These are phyloP conservation scores for Carterocephalus palaemon DNA, from an alignment of 2,888 invertebrate genomes.

Conservation along the genomic window DNA sequence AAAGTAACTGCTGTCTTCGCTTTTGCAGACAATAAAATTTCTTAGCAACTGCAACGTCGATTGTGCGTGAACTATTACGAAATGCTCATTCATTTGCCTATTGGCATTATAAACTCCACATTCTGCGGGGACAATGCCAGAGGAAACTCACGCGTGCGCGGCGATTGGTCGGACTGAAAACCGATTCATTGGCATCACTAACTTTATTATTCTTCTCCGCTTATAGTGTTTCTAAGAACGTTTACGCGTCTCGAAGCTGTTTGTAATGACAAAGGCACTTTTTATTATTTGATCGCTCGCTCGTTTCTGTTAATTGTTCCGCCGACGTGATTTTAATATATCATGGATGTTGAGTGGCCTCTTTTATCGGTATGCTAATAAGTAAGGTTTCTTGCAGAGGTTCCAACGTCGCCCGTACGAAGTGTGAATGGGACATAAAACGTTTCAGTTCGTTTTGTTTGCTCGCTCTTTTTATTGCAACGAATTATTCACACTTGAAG, in stretches of 20 bases:
- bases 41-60: no score
- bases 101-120: conserved; percentile 15
- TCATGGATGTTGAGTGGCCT: conserved; percentile 67
- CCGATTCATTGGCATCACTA: conserved; percentile 35
- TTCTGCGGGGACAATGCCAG: conserved; percentile 13
- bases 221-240: conserved; percentile 54
- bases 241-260: conserved; percentile 43
- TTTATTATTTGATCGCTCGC: conserved; percentile 73
- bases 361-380: conserved; percentile 72
- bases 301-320: conserved; percentile 73
- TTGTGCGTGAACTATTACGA: conserved; percentile 18
- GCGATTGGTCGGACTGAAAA: conserved; percentile 54
- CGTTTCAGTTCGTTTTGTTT: conserved; percentile 36
- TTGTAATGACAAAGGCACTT: conserved; percentile 72
- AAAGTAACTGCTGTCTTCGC: no score
- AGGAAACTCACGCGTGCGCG: conserved; percentile 39
- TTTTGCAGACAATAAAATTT: no score
- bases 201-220: conserved; percentile 21
- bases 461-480: conserved; percentile 26
- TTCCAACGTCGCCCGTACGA: conserved; percentile 33
- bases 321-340: conserved; percentile 76
- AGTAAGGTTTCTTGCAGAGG: conserved; percentile 43
- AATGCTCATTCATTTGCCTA: conserved; percentile 11
- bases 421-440: conserved; percentile 46
- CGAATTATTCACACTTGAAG: conserved; percentile 21